Evolutionary conservation across 2,797 vertebrate genomes (phyloP), one percentile per base, ranked within the genome.

Genomic region (Chrosomus eos): DNA sequence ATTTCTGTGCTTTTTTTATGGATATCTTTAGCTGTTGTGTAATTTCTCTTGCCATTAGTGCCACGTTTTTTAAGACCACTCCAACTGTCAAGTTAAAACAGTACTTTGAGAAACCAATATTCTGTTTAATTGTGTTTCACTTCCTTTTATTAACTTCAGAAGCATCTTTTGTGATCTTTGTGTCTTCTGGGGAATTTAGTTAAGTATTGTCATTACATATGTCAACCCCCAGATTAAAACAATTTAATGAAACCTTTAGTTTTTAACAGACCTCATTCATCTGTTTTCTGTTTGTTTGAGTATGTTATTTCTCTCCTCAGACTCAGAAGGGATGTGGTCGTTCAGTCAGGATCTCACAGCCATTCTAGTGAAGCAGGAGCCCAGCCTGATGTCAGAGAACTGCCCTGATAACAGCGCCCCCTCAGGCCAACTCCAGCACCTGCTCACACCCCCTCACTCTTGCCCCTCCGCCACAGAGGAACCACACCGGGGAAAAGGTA

Each of bases 281-380:
- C 3, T 80, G 13, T 73, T 73, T 58, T 23, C 21, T 82, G 14
- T 62, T 62, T 62, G 36, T 82, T 21, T 66, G 43, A 74, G 23
- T 45, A 11, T 81, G 43, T 14, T 78, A 21, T 66, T 58, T 82
- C 80, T 83, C 79, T 82, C 89, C 89, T 70, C 85, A 98, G 97
- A 98, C 66, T 92, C 97, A 80, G 97, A 97, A 43, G 95, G 95
- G 85, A 94, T 97, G 16, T 99, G 98, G 98, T 95, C 95, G 11
- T 96, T 99, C 93, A 97, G 96, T 88, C 97, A 98, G 91, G 97
- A 98, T 90, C 95, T 99, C 81, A 97, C 97, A 62, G 96, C 97
- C 88, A 95, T 99, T 93, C 93, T 98, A 95, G 97, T 99, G 92
- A 99, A 99, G 91, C 97, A 98, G 91, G 97, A 99, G 91, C 97